Evolutionary conservation across 2,888 invertebrate species (phyloP).

Genomic region (Lochmaea crataegi): DNA sequence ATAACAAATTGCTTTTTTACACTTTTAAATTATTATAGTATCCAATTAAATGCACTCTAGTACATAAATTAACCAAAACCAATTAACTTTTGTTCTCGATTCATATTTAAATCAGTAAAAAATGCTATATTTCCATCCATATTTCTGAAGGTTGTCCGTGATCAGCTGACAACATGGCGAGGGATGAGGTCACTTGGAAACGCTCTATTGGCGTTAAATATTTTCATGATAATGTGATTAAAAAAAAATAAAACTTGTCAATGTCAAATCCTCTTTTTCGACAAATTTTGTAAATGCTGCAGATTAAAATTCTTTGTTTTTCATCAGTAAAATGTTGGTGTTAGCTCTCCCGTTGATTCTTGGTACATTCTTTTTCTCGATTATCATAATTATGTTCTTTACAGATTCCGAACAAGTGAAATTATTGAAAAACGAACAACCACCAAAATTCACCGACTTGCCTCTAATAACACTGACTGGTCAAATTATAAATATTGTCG

Average conservation of each 20-base stretch:
- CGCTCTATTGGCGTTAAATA: too few relatives aligned
- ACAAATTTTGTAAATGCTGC: slow-evolving; percentile 17
- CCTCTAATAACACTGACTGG: slow-evolving; percentile 55
- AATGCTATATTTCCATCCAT: too few relatives aligned
- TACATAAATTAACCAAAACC: too few relatives aligned
- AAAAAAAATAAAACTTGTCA: slow-evolving; percentile 25
- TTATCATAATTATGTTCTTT: slow-evolving; percentile 54
- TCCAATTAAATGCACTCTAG: too few relatives aligned
- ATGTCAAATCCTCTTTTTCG: slow-evolving; percentile 31
- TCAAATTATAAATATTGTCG: slow-evolving; percentile 55
- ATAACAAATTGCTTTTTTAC: too few relatives aligned
- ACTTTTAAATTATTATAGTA: too few relatives aligned
- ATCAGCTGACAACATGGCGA: background rate
- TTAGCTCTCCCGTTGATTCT: slow-evolving; percentile 51
- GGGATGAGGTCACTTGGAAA: too few relatives aligned
- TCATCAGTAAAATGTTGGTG: slow-evolving; percentile 44
- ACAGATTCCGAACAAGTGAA: slow-evolving; percentile 54
- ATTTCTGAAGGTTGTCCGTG: too few relatives aligned
- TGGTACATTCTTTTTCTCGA: slow-evolving; percentile 54
- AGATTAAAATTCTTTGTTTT: slow-evolving; percentile 23
- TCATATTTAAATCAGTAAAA: too few relatives aligned
- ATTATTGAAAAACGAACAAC: slow-evolving; percentile 37
- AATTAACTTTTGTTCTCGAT: too few relatives aligned
- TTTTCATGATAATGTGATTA: background rate
- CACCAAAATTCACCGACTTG: slow-evolving; percentile 48